These are phyloP conservation scores for Pseudopodoces humilis DNA, from an alignment of 2,113 vertebrate genomes.

Conservation along the genomic window DNA sequence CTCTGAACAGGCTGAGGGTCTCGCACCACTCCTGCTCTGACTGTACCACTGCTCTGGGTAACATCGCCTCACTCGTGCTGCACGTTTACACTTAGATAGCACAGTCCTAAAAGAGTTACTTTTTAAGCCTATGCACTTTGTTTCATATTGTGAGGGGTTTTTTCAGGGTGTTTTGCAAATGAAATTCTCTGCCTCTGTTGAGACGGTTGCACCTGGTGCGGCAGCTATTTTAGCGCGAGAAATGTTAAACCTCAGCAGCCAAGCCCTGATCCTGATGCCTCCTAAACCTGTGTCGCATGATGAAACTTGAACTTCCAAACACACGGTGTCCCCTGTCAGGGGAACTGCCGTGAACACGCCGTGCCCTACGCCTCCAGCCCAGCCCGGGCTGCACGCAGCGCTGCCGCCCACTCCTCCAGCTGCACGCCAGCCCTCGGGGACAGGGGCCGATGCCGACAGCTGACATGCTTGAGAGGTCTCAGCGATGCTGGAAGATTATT, in stretches of 20 bases:
- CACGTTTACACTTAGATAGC: slow-evolving; percentile 72
- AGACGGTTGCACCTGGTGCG: slow-evolving; percentile 77
- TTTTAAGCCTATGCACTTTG: slow-evolving; percentile 52
- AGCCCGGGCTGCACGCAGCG: neutral
- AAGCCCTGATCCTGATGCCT: slow-evolving; percentile 45
- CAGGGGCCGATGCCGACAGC: neutral
- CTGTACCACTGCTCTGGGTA: neutral
- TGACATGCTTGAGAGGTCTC: neutral
- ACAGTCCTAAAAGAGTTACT: neutral
- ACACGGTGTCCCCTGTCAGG: slow-evolving; percentile 57
- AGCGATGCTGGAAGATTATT: neutral
- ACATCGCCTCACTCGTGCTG: neutral
- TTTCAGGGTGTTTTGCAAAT: slow-evolving; percentile 64
- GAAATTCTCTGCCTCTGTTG: slow-evolving; percentile 64
- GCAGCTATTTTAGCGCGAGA: slow-evolving; percentile 76
- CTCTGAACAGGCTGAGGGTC: slow-evolving; percentile 1
- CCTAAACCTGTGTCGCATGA: slow-evolving; percentile 69
- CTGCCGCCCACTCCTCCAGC: slow-evolving; percentile 9
- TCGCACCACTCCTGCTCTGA: neutral
- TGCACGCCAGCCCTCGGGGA: neutral
- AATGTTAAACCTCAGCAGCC: slow-evolving; percentile 71
- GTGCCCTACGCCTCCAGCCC: slow-evolving; percentile 46
- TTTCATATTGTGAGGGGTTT: slow-evolving; percentile 45
- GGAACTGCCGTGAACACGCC: slow-evolving; percentile 23
- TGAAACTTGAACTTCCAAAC: slow-evolving; percentile 72